Conservation (phyloP, 2,797 vertebrate genomes). For the Crotalus adamanteus region DNA sequence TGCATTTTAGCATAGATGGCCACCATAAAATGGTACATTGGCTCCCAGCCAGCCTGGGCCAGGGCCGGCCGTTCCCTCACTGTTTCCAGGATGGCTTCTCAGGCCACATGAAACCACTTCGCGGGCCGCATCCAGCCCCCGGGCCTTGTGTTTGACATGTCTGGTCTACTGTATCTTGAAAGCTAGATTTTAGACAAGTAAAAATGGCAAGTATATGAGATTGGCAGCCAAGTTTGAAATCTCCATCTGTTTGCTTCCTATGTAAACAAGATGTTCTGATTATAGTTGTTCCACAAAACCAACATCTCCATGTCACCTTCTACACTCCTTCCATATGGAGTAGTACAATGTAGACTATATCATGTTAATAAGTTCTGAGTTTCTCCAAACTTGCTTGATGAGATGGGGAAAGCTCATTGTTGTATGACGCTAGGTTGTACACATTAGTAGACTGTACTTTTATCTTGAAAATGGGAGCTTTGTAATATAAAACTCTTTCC, state of each 20-base stretch:
- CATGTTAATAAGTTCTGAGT: neutral
- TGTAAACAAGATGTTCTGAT: neutral
- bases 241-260: neutral
- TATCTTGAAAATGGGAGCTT: neutral
- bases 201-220: neutral
- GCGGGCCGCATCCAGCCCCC: no score
- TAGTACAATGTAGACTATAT: neutral
- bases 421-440: neutral
- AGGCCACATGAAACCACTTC: no score
- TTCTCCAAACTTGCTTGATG: neutral
- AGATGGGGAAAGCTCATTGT: neutral
- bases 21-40: no score
- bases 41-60: no score
- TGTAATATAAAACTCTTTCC: neutral
- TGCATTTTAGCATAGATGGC: no score
- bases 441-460: neutral
- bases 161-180: conserved; percentile 5
- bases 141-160: no score
- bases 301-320: neutral
- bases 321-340: neutral
- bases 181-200: neutral
- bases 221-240: neutral
- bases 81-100: no score
- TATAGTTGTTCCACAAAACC: neutral
- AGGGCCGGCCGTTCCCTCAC: no score